Evolutionary conservation across 2,113 vertebrate species (phyloP).

Genomic region (Ascaphus truei): DNA sequence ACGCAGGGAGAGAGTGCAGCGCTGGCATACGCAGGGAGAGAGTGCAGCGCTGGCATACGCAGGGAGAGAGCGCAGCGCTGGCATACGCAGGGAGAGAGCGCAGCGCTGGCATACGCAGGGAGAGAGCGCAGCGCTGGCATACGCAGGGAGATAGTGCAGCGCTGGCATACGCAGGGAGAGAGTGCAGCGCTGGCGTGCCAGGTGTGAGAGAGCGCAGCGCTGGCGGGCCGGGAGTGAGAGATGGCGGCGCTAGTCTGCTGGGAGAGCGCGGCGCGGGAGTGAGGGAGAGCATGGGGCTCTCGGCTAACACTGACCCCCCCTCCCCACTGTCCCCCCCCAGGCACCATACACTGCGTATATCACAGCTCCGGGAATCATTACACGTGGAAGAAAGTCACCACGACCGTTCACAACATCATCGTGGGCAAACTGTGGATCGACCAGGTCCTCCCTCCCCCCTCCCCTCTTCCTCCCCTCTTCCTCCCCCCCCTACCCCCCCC

Average conservation of each 20-base stretch:
- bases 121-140: too few species aligned
- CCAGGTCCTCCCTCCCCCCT: constrained; percentile 66
- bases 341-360: constrained; percentile 92
- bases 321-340: constrained; percentile 50
- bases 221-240: not conserved
- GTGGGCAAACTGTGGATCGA: constrained; percentile 98
- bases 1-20: too few species aligned
- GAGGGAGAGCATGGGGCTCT: not conserved
- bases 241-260: not conserved
- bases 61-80: too few species aligned
- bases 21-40: too few species aligned
- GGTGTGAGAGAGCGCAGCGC: too few species aligned
- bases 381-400: constrained; percentile 96
- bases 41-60: too few species aligned
- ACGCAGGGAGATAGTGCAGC: too few species aligned
- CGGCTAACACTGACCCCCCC: not conserved
- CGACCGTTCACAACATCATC: constrained; percentile 96
- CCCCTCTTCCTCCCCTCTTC: not conserved
- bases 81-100: too few species aligned
- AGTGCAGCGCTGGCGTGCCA: too few species aligned
- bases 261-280: not conserved
- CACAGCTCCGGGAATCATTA: constrained; percentile 88
- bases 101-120: too few species aligned
- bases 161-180: too few species aligned
- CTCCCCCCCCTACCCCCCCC: too few species aligned